phyloP scores from a whole-genome alignment of 2,888 invertebrate genomes.

The Hydraecia micacea region DNA sequence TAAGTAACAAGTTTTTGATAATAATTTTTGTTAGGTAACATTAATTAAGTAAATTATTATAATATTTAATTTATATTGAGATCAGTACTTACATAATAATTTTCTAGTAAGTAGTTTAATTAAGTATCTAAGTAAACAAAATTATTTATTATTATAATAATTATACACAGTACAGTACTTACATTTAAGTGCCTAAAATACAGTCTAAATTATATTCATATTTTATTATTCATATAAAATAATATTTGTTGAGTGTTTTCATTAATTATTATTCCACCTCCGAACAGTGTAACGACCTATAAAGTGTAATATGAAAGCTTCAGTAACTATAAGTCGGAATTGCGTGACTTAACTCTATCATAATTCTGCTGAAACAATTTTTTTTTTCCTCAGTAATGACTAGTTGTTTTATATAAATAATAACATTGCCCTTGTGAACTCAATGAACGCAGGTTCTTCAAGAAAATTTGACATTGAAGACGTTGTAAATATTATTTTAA shows the following conservation, averaged over 20 bases:
- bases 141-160: too few species aligned
- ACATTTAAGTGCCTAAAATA: slow-evolving; percentile 2
- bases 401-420: slow-evolving; percentile 37
- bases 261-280: slow-evolving; percentile 31
- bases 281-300: slow-evolving; percentile 28
- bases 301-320: slow-evolving; percentile 45
- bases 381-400: slow-evolving; percentile 32
- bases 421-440: slow-evolving; percentile 36
- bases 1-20: neutral
- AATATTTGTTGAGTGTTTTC: slow-evolving; percentile 24
- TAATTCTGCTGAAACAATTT: slow-evolving; percentile 35
- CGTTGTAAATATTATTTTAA: neutral
- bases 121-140: too few species aligned
- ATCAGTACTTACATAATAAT: neutral
- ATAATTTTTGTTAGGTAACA: neutral
- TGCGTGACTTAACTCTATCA: slow-evolving; percentile 61
- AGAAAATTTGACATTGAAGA: slow-evolving; percentile 7
- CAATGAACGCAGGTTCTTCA: slow-evolving; percentile 15
- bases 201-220: neutral
- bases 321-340: slow-evolving; percentile 38
- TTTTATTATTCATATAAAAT: slow-evolving; percentile 16
- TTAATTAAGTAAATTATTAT: neutral
- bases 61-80: neutral
- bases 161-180: neutral
- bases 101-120: too few species aligned